These are phyloP conservation scores for Brachionus koreanus DNA, from an alignment of 1,140 invertebrate genomes.

Conservation along the genomic window DNA sequence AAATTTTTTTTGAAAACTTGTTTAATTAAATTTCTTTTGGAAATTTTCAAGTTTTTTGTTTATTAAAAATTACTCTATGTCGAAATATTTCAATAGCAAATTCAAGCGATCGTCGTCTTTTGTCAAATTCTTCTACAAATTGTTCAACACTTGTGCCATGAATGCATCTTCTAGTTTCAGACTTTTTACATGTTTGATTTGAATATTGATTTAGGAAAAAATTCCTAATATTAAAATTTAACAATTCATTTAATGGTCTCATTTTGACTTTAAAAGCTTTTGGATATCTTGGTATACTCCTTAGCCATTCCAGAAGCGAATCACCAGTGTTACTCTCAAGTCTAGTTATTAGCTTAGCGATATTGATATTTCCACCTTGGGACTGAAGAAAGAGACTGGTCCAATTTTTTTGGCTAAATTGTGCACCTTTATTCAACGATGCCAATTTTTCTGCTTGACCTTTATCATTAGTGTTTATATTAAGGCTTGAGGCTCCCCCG, in stretches of 20 bases:
- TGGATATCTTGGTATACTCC: slow-evolving; percentile 25
- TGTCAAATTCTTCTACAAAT: slow-evolving; percentile 28
- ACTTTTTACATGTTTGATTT: slow-evolving; percentile 14
- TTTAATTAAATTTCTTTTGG: too few relatives aligned
- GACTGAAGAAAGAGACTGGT: slow-evolving; percentile 30
- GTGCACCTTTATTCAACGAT: not conserved
- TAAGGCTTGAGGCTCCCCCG: not conserved
- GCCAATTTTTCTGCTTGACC: not conserved
- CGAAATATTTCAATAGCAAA: slow-evolving; percentile 31
- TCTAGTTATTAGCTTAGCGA: slow-evolving; percentile 19
- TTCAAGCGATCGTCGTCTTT: slow-evolving; percentile 17
- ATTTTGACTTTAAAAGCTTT: slow-evolving; percentile 42
- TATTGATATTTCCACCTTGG: slow-evolving; percentile 31
- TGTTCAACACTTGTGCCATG: slow-evolving; percentile 32
- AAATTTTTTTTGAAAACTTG: too few relatives aligned
- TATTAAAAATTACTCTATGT: slow-evolving; percentile 11
- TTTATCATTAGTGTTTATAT: slow-evolving; percentile 24
- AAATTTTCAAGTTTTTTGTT: not conserved
- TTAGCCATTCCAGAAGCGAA: slow-evolving; percentile 6
- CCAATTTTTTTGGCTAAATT: slow-evolving; percentile 30
- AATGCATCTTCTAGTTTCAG: not conserved
- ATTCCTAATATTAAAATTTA: slow-evolving; percentile 34
- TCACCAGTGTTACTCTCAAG: slow-evolving; percentile 21
- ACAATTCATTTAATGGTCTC: slow-evolving; percentile 37
- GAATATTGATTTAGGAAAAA: not conserved